phyloP scores from a whole-genome alignment of 2,888 invertebrate species.

The Arrhopalites spinosus region DNA sequence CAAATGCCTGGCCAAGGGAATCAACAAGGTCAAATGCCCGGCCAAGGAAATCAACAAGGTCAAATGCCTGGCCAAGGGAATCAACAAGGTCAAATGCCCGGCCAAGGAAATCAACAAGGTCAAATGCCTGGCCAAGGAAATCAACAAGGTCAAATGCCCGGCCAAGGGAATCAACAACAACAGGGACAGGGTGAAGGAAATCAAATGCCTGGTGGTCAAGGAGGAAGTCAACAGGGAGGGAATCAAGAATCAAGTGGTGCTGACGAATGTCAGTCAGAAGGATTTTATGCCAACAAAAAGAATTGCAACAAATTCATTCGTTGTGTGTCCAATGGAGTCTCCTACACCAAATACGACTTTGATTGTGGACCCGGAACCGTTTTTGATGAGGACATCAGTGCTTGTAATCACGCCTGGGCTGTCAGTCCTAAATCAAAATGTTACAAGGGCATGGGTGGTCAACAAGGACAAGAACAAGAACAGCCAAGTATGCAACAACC shows the following conservation, averaged over 20 bases:
- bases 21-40: background rate
- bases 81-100: background rate
- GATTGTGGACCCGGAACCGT: conserved; percentile 49
- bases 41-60: background rate
- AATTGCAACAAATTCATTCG: conserved; percentile 46
- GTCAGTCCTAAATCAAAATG: conserved; percentile 44
- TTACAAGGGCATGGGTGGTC: conserved; percentile 39
- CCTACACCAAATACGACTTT: conserved; percentile 44
- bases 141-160: background rate
- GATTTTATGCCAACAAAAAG: conserved; percentile 39
- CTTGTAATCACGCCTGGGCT: conserved; percentile 51
- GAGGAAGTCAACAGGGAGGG: background rate
- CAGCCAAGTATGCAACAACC: background rate
- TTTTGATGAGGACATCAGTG: conserved; percentile 45
- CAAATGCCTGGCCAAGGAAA: background rate
- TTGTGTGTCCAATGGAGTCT: conserved; percentile 40
- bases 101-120: background rate
- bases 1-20: background rate
- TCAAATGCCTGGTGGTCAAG: background rate
- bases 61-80: conserved; percentile 12
- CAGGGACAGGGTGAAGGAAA: conserved; percentile 16
- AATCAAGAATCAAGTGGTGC: conserved; percentile 16
- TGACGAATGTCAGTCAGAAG: conserved; percentile 40
- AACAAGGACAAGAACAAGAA: background rate
- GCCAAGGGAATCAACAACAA: background rate